Evolutionary conservation across 2,888 invertebrate genomes (phyloP).

Genomic region (Vanessa cardui): DNA sequence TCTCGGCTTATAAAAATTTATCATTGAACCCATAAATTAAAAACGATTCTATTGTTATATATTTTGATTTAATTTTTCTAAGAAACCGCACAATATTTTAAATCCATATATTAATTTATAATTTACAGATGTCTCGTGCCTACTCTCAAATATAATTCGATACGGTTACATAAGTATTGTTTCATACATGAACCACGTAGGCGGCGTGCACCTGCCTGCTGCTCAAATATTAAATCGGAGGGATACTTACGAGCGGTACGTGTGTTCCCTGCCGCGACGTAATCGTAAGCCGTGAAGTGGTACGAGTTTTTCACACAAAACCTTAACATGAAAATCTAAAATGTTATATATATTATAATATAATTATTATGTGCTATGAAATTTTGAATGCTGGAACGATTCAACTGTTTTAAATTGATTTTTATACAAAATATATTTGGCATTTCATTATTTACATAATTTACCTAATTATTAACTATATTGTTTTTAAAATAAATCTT

Average conservation of each 20-base stretch:
- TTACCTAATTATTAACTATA: too few relatives aligned
- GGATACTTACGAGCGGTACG: slow-evolving; percentile 53
- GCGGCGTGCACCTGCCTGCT: slow-evolving; percentile 51
- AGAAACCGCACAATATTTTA: neutral
- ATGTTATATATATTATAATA: neutral
- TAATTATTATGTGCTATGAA: neutral
- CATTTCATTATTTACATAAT: too few relatives aligned
- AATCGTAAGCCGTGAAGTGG: neutral
- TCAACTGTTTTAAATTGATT: too few relatives aligned
- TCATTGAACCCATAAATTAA: too few relatives aligned
- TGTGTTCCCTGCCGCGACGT: slow-evolving; percentile 34
- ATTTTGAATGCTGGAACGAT: neutral
- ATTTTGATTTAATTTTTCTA: neutral
- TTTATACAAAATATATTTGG: too few relatives aligned
- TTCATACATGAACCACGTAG: slow-evolving; percentile 34
- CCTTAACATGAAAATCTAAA: too few relatives aligned
- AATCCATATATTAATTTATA: neutral
- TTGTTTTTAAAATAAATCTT: too few relatives aligned
- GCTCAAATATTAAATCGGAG: slow-evolving; percentile 50
- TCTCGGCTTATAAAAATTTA: too few relatives aligned
- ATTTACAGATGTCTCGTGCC: neutral
- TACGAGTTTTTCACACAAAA: too few relatives aligned
- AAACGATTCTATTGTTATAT: too few relatives aligned
- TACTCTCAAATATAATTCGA: slow-evolving; percentile 7
- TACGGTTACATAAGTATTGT: slow-evolving; percentile 28